Conservation (phyloP, 2,888 invertebrate species). For the Diogma glabrata region DNA sequence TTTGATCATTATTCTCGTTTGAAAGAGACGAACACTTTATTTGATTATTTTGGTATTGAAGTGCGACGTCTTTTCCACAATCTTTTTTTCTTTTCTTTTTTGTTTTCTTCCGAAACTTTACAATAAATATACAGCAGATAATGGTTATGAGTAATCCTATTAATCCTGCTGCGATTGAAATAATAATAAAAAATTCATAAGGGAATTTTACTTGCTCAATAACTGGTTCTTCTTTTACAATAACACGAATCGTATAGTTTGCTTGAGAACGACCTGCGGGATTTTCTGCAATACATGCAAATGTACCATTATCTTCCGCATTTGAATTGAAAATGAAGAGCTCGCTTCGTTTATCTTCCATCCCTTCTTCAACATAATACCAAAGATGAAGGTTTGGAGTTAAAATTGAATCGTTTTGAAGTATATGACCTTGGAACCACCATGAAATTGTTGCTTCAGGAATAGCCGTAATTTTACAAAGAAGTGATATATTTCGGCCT, state of each 20-base stretch:
- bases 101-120: conserved; percentile 39
- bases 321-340: conserved; percentile 66
- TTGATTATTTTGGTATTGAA: conserved; percentile 25
- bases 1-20: conserved; percentile 36
- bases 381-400: conserved; percentile 54
- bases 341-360: conserved; percentile 64
- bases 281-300: conserved; percentile 76
- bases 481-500: conserved; percentile 69
- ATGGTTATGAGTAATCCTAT: conserved; percentile 52
- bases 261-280: conserved; percentile 66
- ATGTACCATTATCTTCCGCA: conserved; percentile 72
- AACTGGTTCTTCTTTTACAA: conserved; percentile 60
- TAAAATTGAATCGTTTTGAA: conserved; percentile 62
- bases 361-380: conserved; percentile 61
- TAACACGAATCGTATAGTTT: conserved; percentile 69
- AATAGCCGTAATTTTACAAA: conserved; percentile 68
- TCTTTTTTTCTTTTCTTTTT: conserved; percentile 35
- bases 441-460: conserved; percentile 74
- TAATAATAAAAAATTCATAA: conserved; percentile 56
- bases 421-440: conserved; percentile 70
- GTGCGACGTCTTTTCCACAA: conserved; percentile 42
- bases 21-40: conserved; percentile 39
- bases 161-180: conserved; percentile 51
- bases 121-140: conserved; percentile 52
- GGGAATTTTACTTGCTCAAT: conserved; percentile 56